Evolutionary conservation across 2,797 vertebrate genomes (phyloP).

Genomic region (Peromyscus eremicus): DNA sequence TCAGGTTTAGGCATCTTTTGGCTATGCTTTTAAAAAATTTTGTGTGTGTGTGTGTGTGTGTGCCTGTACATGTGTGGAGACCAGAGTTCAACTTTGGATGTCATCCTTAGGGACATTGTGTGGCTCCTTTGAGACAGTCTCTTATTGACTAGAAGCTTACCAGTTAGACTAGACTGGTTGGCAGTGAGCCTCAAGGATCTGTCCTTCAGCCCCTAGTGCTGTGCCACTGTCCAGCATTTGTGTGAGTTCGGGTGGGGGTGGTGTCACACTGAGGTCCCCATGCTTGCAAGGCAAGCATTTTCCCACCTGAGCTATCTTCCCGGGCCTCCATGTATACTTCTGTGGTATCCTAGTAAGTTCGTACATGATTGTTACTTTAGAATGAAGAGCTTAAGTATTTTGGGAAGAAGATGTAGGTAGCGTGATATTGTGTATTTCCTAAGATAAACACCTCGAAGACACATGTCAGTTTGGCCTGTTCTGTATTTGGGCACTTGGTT

Average conservation of each 20-base stretch:
- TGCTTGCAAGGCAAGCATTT: not conserved
- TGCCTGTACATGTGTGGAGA: not conserved
- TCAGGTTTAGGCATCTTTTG: not conserved
- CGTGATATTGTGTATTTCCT: not conserved
- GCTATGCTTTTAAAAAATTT: not conserved
- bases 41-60: not conserved
- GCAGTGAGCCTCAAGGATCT: not conserved
- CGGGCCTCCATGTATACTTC: not conserved
- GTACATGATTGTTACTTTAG: not conserved
- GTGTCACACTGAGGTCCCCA: not conserved
- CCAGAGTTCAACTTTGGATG: not conserved
- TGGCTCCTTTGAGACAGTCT: not conserved
- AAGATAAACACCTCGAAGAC: not conserved
- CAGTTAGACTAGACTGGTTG: not conserved
- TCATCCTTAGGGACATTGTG: not conserved
- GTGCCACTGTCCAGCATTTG: not conserved
- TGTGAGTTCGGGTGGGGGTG: not conserved
- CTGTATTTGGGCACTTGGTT: not conserved
- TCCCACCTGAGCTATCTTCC: not conserved
- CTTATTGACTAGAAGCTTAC: not conserved
- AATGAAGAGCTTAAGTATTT: not conserved
- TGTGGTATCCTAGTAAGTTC: not conserved
- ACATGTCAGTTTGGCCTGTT: not conserved
- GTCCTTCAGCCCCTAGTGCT: not conserved
- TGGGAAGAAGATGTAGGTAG: not conserved